Percentiles rank a stretch among this genome's conserved stretches.
phyloP scores from a whole-genome alignment of 2,113 vertebrate genomes.

The Takifugu flavidus region DNA sequence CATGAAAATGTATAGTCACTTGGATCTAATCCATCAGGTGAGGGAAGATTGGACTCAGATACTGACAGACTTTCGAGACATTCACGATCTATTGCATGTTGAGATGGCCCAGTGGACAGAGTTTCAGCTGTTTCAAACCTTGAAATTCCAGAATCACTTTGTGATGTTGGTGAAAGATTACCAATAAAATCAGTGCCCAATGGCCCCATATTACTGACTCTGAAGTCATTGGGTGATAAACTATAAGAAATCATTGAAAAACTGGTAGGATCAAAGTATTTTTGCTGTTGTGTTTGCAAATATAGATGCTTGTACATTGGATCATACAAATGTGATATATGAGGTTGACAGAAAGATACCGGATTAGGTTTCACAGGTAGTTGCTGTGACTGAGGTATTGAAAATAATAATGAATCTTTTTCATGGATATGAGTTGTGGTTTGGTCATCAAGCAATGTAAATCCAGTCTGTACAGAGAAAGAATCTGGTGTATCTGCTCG shows the following conservation, averaged over 20 bases:
- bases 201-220: neutral
- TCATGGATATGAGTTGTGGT: no score
- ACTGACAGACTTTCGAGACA: neutral
- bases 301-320: constrained; percentile 30
- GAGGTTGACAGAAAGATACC: no score
- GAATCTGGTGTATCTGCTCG: constrained; percentile 22
- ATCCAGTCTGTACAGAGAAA: constrained; percentile 2
- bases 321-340: constrained; percentile 44
- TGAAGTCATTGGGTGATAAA: neutral
- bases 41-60: neutral
- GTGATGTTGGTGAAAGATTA: neutral
- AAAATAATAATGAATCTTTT: no score
- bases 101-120: neutral
- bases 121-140: constrained; percentile 1
- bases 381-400: neutral
- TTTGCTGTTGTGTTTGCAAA: neutral
- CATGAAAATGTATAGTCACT: neutral
- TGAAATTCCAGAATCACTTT: neutral
- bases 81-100: neutral
- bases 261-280: no score
- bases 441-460: neutral
- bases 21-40: neutral
- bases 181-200: neutral
- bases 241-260: neutral
- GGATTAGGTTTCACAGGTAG: neutral